Evolutionary conservation across 2,113 vertebrate species (phyloP), one percentile per base, ranked within the genome.

Genomic region (Takifugu flavidus): DNA sequence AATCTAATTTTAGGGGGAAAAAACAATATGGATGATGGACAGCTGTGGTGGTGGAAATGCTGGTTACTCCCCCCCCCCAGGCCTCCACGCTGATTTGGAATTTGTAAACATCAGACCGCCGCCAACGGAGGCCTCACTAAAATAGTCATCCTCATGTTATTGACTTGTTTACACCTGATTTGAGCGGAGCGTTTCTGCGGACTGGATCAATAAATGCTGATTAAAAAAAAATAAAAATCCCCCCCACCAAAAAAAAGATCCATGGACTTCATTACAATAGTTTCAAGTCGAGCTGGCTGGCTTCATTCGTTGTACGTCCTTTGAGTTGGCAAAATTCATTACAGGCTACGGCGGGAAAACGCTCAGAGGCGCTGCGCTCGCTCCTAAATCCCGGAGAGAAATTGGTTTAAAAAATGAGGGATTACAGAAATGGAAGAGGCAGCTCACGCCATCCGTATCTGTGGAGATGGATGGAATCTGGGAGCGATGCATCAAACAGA

Each of bases 401-500:
- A 72, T 44, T 62, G 71, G 58, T 66, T 49, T 45, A 45, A 15
- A 75, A 81, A 65, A 65, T 75, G 72, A 61, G 63, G 76, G 64
- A 76, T 74, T 62, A 70, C 70, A 75, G 57, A 66, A 78, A 78
- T 59, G 64, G 72, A 63, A 75, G 74, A 63, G 46, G 61, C 58
- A 67, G 63, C 58, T 47, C 55, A 61, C 53, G 50, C 15, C 43
- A 8, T 60, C 73, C 73, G 20, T 75, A 80, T 86, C 84, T 75
- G 56, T 66, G 29, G 2, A 66, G 80, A 72, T 55, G 80, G 82
- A 82, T 75, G 78, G 73, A 80, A 82, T 67, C 59, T 72, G 69
- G 10, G 70, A 82, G 49, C 49, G 71, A 78, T 47, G 60, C 49
- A 67, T 85, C 80, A 82, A 65, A 78, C 78, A 77, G 67, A 69